A percentile compares a stretch with the other conserved stretches of the same genome.
These are phyloP conservation scores for Platyrinchus mystaceus DNA, from an alignment of 2,797 vertebrate genomes.

Conservation along the genomic window DNA sequence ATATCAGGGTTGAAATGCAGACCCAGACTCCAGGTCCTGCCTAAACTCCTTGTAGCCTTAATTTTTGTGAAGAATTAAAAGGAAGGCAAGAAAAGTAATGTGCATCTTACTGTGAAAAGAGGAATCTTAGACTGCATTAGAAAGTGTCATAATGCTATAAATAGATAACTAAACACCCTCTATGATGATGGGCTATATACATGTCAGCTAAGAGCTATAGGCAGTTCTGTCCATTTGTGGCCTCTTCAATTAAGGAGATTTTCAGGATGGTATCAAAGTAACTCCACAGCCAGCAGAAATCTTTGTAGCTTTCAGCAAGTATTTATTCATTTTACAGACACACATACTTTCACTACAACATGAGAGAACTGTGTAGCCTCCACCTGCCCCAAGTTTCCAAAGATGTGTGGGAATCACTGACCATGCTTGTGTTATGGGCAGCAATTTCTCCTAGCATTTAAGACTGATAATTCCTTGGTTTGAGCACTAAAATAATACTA, in stretches of 20 bases:
- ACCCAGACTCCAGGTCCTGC: not conserved
- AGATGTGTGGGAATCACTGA: not conserved
- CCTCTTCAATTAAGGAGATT: not conserved
- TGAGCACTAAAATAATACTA: not conserved
- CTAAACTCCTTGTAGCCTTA: not conserved
- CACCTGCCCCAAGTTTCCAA: not conserved
- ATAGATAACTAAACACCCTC: not conserved
- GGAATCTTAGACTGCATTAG: not conserved
- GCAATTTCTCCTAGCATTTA: not conserved
- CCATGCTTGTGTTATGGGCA: not conserved
- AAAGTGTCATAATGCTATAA: not conserved
- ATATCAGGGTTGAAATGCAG: not conserved
- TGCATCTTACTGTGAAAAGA: not conserved
- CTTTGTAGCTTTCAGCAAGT: not conserved
- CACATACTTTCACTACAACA: not conserved
- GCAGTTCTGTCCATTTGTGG: not conserved
- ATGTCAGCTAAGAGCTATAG: not conserved
- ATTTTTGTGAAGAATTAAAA: not conserved
- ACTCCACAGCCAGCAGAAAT: not conserved
- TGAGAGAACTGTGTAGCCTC: not conserved
- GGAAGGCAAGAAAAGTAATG: not conserved
- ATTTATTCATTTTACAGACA: not conserved
- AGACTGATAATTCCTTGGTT: not conserved
- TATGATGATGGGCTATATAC: not conserved
- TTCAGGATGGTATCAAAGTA: not conserved